phyloP scores from a whole-genome alignment of 1,140 invertebrate genomes.

The Drosophila varians region DNA sequence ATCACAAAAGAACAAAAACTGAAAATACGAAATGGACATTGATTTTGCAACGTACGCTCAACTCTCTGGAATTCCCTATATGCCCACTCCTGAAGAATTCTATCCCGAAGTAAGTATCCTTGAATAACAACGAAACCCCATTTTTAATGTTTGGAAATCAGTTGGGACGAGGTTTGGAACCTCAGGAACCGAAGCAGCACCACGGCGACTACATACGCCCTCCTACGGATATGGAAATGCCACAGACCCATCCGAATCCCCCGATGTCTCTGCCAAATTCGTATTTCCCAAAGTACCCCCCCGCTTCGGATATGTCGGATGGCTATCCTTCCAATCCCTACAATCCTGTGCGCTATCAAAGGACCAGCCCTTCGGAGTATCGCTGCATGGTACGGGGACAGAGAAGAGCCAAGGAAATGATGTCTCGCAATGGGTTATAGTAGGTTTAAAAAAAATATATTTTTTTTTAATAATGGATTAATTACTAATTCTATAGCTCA shows the following conservation, averaged over 20 bases:
- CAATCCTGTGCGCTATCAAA: background rate
- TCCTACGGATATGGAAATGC: background rate
- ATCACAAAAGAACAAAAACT: background rate
- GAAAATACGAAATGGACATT: slow-evolving; percentile 14
- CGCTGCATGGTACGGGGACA: slow-evolving; percentile 11
- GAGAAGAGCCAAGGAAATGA: slow-evolving; percentile 33
- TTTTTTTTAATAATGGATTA: background rate
- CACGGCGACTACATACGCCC: background rate
- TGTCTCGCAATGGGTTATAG: slow-evolving; percentile 50
- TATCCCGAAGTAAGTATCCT: slow-evolving; percentile 27
- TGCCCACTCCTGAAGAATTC: slow-evolving; percentile 29
- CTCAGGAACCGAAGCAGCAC: background rate
- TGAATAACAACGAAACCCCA: background rate
- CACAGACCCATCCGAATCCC: background rate
- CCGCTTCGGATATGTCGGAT: slow-evolving; percentile 3
- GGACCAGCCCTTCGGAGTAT: slow-evolving; percentile 20
- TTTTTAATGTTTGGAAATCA: background rate
- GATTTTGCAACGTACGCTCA: slow-evolving; percentile 34
- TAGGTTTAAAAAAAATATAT: slow-evolving; percentile 4
- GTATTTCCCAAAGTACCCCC: background rate
- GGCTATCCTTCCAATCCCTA: background rate
- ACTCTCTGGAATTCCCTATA: slow-evolving; percentile 16
- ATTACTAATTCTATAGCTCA: slow-evolving; percentile 5
- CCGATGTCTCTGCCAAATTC: background rate
- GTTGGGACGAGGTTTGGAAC: slow-evolving; percentile 1